Percentiles rank a stretch among this genome's conserved stretches.
Evolutionary conservation across 2,113 vertebrate genomes (phyloP).

Genomic region (Lutjanus erythropterus): DNA sequence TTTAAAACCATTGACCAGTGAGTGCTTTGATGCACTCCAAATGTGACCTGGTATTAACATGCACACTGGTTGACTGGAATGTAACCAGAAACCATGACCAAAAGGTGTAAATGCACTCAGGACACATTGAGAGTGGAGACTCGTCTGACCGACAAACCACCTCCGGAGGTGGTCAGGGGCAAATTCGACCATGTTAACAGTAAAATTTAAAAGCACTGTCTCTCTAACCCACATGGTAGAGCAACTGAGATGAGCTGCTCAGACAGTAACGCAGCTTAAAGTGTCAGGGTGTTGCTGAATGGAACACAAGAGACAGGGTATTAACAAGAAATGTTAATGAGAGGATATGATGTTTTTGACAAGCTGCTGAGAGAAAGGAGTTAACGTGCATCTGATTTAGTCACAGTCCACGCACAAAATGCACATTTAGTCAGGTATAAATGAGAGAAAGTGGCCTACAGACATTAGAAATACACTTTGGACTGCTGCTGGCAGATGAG

Average conservation of each 20-base stretch:
- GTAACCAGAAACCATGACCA: constrained; percentile 28
- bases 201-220: background rate
- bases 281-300: background rate
- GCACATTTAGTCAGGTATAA: background rate
- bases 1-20: background rate
- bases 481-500: too few relatives aligned
- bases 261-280: background rate
- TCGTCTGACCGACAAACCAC: background rate
- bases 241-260: background rate
- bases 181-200: background rate
- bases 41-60: background rate
- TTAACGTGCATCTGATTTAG: background rate
- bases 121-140: background rate
- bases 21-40: constrained; percentile 2
- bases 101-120: constrained; percentile 34
- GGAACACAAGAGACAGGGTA: background rate
- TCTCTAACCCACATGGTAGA: background rate
- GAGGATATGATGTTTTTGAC: background rate
- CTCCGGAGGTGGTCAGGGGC: constrained; percentile 5
- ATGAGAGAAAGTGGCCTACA: background rate
- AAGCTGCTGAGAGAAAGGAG: background rate
- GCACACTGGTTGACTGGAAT: background rate
- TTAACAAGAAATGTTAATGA: constrained; percentile 2
- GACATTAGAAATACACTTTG: background rate
- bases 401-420: background rate